Conservation (phyloP, 1,140 invertebrate genomes). For the Panagrolaimus sp. region DNA sequence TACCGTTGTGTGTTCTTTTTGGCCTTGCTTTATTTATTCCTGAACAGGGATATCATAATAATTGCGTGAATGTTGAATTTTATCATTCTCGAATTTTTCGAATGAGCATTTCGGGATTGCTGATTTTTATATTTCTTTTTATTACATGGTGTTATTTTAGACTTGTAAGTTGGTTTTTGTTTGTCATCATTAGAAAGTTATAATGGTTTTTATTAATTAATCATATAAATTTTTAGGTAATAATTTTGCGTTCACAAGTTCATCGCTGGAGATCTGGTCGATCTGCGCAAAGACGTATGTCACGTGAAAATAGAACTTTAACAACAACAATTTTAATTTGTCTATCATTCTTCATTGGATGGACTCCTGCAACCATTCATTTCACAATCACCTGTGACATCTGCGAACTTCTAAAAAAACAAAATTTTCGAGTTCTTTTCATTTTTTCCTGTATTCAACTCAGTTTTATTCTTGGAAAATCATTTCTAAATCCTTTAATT, state of each 20-base stretch:
- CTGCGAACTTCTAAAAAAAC: slow-evolving; percentile 22
- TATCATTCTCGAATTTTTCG: slow-evolving; percentile 39
- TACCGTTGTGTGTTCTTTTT: slow-evolving; percentile 28
- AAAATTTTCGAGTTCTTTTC: slow-evolving; percentile 36
- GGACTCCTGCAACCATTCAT: slow-evolving; percentile 42
- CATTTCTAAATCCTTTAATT: slow-evolving; percentile 46
- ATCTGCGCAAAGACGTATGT: slow-evolving; percentile 7
- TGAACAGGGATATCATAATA: slow-evolving; percentile 42
- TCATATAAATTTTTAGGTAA: slow-evolving; percentile 7
- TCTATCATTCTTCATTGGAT: slow-evolving; percentile 41
- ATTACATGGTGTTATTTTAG: slow-evolving; percentile 41
- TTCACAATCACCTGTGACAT: slow-evolving; percentile 40
- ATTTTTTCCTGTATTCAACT: slow-evolving; percentile 38
- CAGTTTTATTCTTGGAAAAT: slow-evolving; percentile 42
- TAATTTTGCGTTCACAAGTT: too few relatives aligned
- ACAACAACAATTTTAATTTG: slow-evolving; percentile 45
- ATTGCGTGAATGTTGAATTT: slow-evolving; percentile 28
- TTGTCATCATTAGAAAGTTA: not conserved
- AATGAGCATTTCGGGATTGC: slow-evolving; percentile 33
- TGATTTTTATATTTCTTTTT: slow-evolving; percentile 38
- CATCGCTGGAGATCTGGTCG: too few relatives aligned
- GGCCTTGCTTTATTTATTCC: slow-evolving; percentile 24
- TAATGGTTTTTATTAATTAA: too few relatives aligned
- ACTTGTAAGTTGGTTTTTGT: slow-evolving; percentile 40
- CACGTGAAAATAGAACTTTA: slow-evolving; percentile 38